Conservation (phyloP, 2,797 vertebrate genomes). For the Oreochromis mossambicus region DNA sequence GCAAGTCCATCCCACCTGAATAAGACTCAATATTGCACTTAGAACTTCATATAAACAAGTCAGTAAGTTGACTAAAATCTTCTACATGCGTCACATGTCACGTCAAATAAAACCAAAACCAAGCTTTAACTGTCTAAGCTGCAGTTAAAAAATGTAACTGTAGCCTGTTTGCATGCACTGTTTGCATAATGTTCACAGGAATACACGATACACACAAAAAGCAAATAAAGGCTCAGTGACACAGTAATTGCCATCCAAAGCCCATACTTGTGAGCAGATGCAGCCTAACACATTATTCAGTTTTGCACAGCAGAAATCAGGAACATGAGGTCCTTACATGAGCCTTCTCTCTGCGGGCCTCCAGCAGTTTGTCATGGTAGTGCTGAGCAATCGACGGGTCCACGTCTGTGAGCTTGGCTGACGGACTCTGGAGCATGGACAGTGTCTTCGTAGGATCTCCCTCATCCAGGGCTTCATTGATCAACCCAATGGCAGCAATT, state of each 20-base stretch:
- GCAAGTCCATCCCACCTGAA: background rate
- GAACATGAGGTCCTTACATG: constrained; percentile 73
- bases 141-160: constrained; percentile 21
- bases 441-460: constrained; percentile 86
- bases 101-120: background rate
- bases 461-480: constrained; percentile 95
- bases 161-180: constrained; percentile 36
- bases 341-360: constrained; percentile 92
- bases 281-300: background rate
- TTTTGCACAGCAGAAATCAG: background rate
- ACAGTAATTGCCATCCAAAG: background rate
- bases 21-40: background rate
- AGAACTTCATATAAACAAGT: background rate
- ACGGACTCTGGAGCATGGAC: constrained; percentile 84
- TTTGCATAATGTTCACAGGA: constrained; percentile 40
- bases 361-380: constrained; percentile 91
- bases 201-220: background rate
- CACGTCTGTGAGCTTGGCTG: constrained; percentile 90
- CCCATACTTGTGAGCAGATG: background rate
- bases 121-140: background rate
- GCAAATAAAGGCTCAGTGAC: background rate
- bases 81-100: background rate
- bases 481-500: constrained; percentile 91
- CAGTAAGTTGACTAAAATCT: background rate
- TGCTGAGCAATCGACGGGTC: constrained; percentile 87